Percentiles rank a stretch among this genome's conserved stretches.
These are phyloP conservation scores for Kradibia gibbosae DNA, from an alignment of 1,140 invertebrate genomes.

Conservation along the genomic window DNA sequence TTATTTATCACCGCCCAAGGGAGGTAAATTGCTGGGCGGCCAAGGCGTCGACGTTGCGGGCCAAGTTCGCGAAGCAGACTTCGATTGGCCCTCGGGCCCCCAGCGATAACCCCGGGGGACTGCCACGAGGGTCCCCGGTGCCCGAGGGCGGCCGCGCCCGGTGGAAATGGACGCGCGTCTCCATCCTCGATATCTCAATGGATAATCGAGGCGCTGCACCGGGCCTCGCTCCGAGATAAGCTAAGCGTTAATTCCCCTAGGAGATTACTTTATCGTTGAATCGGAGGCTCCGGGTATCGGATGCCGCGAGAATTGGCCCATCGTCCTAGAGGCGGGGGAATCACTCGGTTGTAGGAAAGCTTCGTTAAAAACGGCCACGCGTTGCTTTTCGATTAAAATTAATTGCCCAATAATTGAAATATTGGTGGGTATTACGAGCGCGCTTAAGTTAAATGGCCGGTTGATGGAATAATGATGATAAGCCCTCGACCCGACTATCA, in stretches of 20 bases:
- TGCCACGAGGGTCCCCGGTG: no score
- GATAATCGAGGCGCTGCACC: not conserved
- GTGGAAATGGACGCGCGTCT: no score
- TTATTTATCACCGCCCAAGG: not conserved
- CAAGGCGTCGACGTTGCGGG: not conserved
- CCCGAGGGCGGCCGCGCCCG: no score
- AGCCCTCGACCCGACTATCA: not conserved
- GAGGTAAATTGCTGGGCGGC: constrained; percentile 3
- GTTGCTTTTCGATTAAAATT: not conserved
- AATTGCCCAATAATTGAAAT: not conserved
- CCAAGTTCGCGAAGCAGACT: constrained; percentile 6
- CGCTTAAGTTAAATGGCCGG: not conserved
- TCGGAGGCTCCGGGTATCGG: no score
- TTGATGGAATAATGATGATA: not conserved
- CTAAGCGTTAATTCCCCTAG: not conserved
- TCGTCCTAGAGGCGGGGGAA: no score
- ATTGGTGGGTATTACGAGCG: not conserved
- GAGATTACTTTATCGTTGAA: not conserved
- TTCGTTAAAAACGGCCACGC: not conserved
- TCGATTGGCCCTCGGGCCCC: not conserved
- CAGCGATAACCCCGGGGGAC: not conserved
- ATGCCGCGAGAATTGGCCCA: not conserved
- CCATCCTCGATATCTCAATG: no score
- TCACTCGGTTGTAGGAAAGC: not conserved
- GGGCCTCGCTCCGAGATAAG: not conserved